Evolutionary conservation across 2,113 vertebrate species (phyloP), one percentile per base, ranked within the genome.

Genomic region (Lophochroa leadbeateri): DNA sequence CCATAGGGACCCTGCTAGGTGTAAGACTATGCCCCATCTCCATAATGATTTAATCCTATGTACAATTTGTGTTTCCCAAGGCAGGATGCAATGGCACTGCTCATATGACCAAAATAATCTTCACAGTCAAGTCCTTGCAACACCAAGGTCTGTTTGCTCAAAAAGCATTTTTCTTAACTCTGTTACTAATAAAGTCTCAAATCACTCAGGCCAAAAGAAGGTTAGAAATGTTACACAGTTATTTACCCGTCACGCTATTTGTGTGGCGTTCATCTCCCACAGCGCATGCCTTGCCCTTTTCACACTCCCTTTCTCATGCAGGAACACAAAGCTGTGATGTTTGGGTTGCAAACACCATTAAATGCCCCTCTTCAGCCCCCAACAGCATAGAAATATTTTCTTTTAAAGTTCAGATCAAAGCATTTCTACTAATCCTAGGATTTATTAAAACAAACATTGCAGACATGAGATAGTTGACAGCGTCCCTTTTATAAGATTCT

Each of bases 321-420:
- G 69, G 86, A 94, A 94, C 83, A 94, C 88, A 94, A 96, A 95
- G 89, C 77, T 94, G 89, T 90, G 91, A 93, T 92, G 90, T 96
- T 95, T 96, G 91, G 74, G 96, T 94, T 94, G 95, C 92, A 97
- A 95, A 94, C 94, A 96, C 86, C 63, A 89, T 87, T 94, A 96
- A 95, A 94, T 84, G 92, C 67, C 91, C 94, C 86, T 94, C 86
- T 97, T 82, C 91, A 94, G 77, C 61, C 83, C 94, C 91, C 92
- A 91, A 95, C 74, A 96, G 94, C 94, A 96, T 29, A 87, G 94
- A 97, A 96, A 93, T 96, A 96, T 96, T 97, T 96, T 95, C 86
- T 85, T 96, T 97, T 89, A 86, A 76, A 96, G 92, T 95, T 96
- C 89, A 96, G 94, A 95, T 96, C 91, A 96, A 96, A 96, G 87